Percentiles rank a stretch among this genome's conserved stretches.
These are phyloP conservation scores for Himalopsyche japonica DNA, from an alignment of 2,888 invertebrate genomes.

Conservation along the genomic window DNA sequence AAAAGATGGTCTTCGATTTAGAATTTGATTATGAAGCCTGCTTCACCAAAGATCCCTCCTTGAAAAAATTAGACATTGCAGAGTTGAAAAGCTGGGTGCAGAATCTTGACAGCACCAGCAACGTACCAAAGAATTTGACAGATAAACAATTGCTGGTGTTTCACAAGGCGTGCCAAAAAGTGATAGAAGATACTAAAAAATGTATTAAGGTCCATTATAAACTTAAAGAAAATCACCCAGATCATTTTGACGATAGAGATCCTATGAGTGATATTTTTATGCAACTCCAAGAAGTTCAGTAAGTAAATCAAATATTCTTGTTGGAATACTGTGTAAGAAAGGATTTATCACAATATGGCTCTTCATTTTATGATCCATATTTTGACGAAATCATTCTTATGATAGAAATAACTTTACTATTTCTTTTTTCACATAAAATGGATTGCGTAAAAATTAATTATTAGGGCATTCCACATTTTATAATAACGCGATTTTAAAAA, in stretches of 20 bases:
- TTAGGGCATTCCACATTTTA: too few species aligned
- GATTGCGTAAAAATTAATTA: too few species aligned
- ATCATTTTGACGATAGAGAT: slow-evolving; percentile 65
- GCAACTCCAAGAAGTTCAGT: slow-evolving; percentile 56
- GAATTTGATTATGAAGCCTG: slow-evolving; percentile 54
- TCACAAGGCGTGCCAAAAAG: slow-evolving; percentile 67
- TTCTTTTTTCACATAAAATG: too few species aligned
- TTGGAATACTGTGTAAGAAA: too few species aligned
- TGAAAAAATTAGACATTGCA: slow-evolving; percentile 57
- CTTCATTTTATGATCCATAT: too few species aligned
- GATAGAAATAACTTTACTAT: too few species aligned
- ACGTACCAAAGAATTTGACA: slow-evolving; percentile 56
- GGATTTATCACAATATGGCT: too few species aligned
- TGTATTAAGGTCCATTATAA: slow-evolving; percentile 68
- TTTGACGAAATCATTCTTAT: too few species aligned
- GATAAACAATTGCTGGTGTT: slow-evolving; percentile 69
- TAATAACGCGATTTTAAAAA: too few species aligned
- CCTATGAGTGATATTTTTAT: slow-evolving; percentile 57
- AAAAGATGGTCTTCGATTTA: slow-evolving; percentile 52
- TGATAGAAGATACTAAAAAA: slow-evolving; percentile 61
- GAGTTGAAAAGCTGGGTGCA: slow-evolving; percentile 55
- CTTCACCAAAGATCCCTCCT: slow-evolving; percentile 54
- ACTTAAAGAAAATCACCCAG: slow-evolving; percentile 62
- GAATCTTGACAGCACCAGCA: slow-evolving; percentile 49
- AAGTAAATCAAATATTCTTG: slow-evolving; percentile 49